Evolutionary conservation across 1,140 invertebrate species (phyloP), one percentile per base, ranked within the genome.

Genomic region (Pogonus chalceus): DNA sequence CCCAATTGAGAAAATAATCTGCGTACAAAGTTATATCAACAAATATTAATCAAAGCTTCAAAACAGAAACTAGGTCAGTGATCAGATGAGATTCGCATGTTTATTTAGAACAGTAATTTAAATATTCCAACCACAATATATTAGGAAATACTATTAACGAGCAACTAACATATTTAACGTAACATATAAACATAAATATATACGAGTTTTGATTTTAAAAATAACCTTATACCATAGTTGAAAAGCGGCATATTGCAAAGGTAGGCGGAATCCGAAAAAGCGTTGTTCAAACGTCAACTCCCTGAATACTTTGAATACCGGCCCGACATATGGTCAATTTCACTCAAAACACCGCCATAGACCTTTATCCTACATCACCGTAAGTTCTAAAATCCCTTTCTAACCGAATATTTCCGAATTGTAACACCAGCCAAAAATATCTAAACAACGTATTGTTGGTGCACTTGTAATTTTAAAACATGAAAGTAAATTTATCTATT

Each of bases 261-360:
- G 26, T 31, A 43, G 37, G 37, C 37, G 37, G 37, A 43, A 43
- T 43, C 9, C 37, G 7, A 16, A 43, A 43, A 43, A 43, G 37
- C 37, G 37, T 43, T 43, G 37, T 43, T 43, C 37, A 18, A 43
- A 43, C 37, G 37, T 43, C 37, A 43, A 43, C 37, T 43, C 18
- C 3, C 7, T 43, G 37, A 43, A 43, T 43, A 43, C 7, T 43
- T 43, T 43, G 37, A 43, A 43, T 43, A 12, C 37, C 37, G 7
- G 37, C 7, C 18, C 7, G 9, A 43, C 18, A 18, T 43, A 43
- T 18, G 37, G 37, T 43, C 37, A 43, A 43, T 43, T 43, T 43
- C 37, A 43, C 37, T 12, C 3, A 16, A 43, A 12, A 9, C 18
- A 43, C 37, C 18, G 3, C 37, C 9, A 43, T 18, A 12, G 9